Conservation (phyloP, 2,888 invertebrate species). For the Matsumyia berberina region DNA sequence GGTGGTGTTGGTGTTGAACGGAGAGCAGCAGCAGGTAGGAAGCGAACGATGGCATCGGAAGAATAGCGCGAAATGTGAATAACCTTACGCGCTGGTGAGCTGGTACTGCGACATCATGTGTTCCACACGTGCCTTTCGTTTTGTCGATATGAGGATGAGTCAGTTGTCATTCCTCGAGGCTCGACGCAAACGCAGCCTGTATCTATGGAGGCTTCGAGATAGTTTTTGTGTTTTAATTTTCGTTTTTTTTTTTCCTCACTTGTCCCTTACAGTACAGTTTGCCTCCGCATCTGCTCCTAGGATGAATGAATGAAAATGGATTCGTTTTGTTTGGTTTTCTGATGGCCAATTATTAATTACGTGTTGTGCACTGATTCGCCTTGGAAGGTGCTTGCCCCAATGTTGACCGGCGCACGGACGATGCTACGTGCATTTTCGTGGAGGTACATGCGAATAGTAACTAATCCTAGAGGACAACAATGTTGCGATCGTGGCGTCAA, state of each 20-base stretch:
- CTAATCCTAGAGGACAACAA: not conserved
- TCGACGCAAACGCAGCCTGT: not conserved
- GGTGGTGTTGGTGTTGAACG: conserved; percentile 10
- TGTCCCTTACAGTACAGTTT: not conserved
- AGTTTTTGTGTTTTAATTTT: not conserved
- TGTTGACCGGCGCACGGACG: not conserved
- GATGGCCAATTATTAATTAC: conserved; percentile 10
- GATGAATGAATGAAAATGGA: conserved; percentile 27
- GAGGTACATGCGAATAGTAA: not conserved
- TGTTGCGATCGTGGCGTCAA: not conserved
- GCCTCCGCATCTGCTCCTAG: conserved; percentile 2
- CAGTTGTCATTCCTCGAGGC: conserved; percentile 10
- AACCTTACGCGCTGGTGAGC: conserved; percentile 19
- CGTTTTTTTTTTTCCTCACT: not conserved
- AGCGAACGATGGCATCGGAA: conserved; percentile 46
- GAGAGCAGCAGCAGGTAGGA: conserved; percentile 46
- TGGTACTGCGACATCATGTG: conserved; percentile 31
- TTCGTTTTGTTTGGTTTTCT: conserved; percentile 22
- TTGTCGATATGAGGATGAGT: conserved; percentile 29
- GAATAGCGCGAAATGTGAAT: conserved; percentile 64
- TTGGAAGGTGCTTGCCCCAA: not conserved
- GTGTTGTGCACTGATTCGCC: conserved; percentile 10
- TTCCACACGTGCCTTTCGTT: conserved; percentile 39
- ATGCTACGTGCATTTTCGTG: conserved; percentile 1
- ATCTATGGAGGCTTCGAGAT: not conserved